Base-by-base conservation (phyloP, 2,888 invertebrate species). In the Prosapia bicincta region DNA sequence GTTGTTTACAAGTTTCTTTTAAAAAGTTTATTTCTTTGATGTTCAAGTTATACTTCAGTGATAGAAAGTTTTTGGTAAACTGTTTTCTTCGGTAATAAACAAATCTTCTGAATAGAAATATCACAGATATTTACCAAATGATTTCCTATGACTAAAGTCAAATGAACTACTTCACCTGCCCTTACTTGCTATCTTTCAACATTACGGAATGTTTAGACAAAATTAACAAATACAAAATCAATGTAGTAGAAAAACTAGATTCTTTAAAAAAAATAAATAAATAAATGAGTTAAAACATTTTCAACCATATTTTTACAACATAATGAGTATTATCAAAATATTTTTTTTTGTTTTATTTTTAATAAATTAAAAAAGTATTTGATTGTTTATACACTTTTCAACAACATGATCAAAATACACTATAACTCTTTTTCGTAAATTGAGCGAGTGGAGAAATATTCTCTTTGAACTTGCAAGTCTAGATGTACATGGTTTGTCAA, bases 201-300 rank as follows among this genome's bases (percentile, higher is more conserved):
- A 23, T 26, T 69, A 69, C 28, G 23, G 30, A 69, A 26, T 30
- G 30, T 69, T 30, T 69, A 7, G 69, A 23, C 69, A 28, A 69
- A 68, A 68, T 68, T 26, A 67, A 67, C 67, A 26, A 66, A 66
- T 15, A 25, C 13, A 66, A 66, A 66, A 20, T 65, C 3, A 24
- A 66, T 20, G 66, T 26, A 3, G 67, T 26, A 26, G 15, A 67
- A 67, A 67, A 67, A 15, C 26, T 69, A 69, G 54, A 54, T 24
- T 43, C 38, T 26, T 26, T 15, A 13, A 72, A 28, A 26, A 28
- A 5, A 72, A 72, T 66, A 66, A 72, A 72, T 66, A 72, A n/a
- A n/a, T n/a, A n/a, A n/a, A 71, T 23, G 24, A 20, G 28, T 2
- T 7, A 3, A 43, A 54, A 54, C 54, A 20, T 54, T 54, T 54